A percentile compares a stretch with the other conserved stretches of the same genome.
Evolutionary conservation across 2,113 vertebrate genomes (phyloP).

Genomic region (Alligator mississippiensis): DNA sequence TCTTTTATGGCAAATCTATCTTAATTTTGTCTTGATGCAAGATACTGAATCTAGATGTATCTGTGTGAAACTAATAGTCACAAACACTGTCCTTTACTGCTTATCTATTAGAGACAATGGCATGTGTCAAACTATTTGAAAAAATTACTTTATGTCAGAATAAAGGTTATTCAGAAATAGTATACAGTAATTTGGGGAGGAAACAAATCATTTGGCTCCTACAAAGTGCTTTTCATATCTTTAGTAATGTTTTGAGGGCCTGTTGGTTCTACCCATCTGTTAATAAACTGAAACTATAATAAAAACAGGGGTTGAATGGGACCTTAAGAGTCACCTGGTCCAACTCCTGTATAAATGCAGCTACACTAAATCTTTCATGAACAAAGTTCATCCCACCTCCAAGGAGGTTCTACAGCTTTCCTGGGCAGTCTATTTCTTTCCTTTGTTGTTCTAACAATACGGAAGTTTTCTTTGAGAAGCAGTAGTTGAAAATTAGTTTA

Average conservation of each 20-base stretch:
- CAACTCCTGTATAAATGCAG: too few species aligned
- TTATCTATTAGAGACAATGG: neutral
- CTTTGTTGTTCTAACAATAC: constrained; percentile 26
- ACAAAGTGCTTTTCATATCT: neutral
- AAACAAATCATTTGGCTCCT: neutral
- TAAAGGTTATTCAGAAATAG: neutral
- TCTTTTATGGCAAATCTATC: neutral
- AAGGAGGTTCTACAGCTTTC: constrained; percentile 19
- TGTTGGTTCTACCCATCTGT: neutral
- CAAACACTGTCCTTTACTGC: neutral
- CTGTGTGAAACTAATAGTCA: neutral
- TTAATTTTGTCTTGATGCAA: neutral
- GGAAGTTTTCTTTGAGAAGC: too few species aligned
- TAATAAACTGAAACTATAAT: neutral
- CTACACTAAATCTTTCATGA: too few species aligned
- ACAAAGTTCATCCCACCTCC: neutral
- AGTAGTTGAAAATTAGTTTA: constrained; percentile 12
- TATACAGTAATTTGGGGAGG: neutral
- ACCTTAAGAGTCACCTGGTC: too few species aligned
- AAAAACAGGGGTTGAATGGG: too few species aligned
- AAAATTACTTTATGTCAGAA: neutral
- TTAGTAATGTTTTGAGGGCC: neutral
- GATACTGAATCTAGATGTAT: neutral
- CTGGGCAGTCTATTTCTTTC: neutral
- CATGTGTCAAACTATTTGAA: neutral